Base-by-base conservation (phyloP, 2,888 invertebrate species). In the Drosophila diplacantha region DNA sequence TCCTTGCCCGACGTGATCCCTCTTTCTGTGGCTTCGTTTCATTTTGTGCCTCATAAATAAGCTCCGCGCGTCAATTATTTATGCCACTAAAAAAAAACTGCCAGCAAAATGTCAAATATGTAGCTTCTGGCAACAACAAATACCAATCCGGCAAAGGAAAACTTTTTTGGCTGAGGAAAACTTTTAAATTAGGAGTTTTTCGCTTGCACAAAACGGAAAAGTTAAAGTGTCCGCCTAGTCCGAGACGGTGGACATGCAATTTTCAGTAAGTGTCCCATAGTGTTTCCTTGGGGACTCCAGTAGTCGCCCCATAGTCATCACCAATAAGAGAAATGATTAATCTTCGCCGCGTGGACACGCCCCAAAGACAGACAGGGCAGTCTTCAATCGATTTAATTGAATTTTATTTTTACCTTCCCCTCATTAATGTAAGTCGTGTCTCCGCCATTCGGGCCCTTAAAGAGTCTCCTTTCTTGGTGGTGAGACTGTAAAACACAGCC, bases 331-430 rank as follows among this genome's bases (percentile, higher is more conserved):
- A 73, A 73, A 71, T 74, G 60, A 71, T 73, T 56, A 43, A 71
- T 57, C 65, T 66, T 71, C 46, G 29, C n/a, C n/a, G n/a, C n/a
- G n/a, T n/a, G n/a, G n/a, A n/a, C n/a, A n/a, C n/a, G n/a, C 46
- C 69, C 59, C n/a, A 38, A 14, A 57, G 68, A 61, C 31, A 37
- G 44, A 34, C 29, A 14, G 16, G 43, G 37, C 29, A 22, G 18
- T 22, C 18, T 11, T 59, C 63, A 64, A 75, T 75, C 66, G 73
- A 77, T 75, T 80, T 61, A 68, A 80, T 73, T 75, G 67, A 65
- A 72, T 73, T 67, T 62, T 50, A 18, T 60, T 46, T 60, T 22
- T 41, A 20, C 16, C 14, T 37, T 31, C 4, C 34, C 8, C 31
- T 47, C 43, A 47, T 37, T 64, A 31, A 38, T 56, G 44, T 38